phyloP scores from a whole-genome alignment of 2,113 vertebrate species.

The Ondatra zibethicus region DNA sequence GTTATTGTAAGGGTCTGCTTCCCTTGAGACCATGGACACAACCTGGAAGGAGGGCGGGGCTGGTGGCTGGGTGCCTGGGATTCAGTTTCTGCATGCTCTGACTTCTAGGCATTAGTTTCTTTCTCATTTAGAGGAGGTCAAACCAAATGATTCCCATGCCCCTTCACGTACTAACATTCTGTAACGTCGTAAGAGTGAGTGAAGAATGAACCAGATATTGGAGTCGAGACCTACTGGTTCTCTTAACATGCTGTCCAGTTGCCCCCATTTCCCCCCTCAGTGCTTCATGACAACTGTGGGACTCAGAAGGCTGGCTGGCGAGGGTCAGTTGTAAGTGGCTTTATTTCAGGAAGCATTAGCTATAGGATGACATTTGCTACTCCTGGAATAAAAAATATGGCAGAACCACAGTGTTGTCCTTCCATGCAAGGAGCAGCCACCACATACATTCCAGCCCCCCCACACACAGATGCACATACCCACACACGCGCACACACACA shows the following conservation, averaged over 20 bases:
- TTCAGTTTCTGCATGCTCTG: neutral
- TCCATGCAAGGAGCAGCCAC: neutral
- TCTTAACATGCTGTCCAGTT: neutral
- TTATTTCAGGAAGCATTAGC: neutral
- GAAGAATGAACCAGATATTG: conserved; percentile 10
- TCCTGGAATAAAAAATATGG: neutral
- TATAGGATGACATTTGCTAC: neutral
- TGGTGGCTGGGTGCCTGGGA: neutral
- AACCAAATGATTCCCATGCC: neutral
- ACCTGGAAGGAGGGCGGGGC: neutral
- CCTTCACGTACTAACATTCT: neutral
- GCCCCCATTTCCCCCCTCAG: neutral
- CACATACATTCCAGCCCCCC: too few species aligned
- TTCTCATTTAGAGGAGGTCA: neutral
- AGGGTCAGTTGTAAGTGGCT: neutral
- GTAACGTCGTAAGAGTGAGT: neutral
- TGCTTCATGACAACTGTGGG: neutral
- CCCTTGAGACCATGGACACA: neutral
- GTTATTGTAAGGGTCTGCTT: neutral
- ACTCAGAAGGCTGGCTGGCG: neutral
- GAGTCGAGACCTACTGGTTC: neutral
- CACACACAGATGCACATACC: neutral
- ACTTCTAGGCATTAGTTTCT: neutral
- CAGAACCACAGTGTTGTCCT: neutral
- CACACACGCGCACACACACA: neutral